These are phyloP conservation scores for Cryptotis parvus DNA, from an alignment of 2,113 vertebrate species.

Conservation along the genomic window DNA sequence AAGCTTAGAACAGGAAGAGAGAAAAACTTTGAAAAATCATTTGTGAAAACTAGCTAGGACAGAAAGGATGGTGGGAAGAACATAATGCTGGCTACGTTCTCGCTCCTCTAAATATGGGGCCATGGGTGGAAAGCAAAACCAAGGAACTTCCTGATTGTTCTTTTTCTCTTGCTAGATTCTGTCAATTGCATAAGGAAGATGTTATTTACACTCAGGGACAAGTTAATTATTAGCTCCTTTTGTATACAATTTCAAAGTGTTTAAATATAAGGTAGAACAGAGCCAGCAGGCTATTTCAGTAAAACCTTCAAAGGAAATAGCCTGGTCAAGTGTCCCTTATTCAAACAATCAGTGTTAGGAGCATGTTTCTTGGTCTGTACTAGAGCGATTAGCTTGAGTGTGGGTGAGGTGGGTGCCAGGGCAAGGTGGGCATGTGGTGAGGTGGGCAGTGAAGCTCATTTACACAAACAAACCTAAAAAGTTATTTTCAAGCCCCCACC, in stretches of 20 bases:
- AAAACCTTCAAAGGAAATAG: neutral
- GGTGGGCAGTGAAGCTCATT: neutral
- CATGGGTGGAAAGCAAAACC: neutral
- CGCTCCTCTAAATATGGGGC: neutral
- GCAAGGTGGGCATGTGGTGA: too few species aligned
- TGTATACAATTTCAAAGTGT: neutral
- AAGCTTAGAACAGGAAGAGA: neutral
- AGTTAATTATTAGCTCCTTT: neutral
- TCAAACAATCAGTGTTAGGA: neutral
- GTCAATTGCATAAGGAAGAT: neutral
- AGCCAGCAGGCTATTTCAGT: neutral
- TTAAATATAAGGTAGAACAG: neutral
- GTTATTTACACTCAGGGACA: neutral
- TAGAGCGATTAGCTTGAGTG: neutral
- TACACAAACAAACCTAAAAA: neutral
- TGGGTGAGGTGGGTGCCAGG: too few species aligned
- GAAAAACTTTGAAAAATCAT: neutral
- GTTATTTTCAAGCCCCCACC: neutral
- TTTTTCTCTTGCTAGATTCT: neutral
- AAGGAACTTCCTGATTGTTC: fast-evolving
- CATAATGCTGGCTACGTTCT: neutral
- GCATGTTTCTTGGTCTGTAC: neutral
- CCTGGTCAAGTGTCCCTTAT: neutral
- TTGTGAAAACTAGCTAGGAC: neutral
- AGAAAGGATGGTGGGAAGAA: neutral